Conservation (phyloP, 2,888 invertebrate genomes). For the Ornithoptera alexandrae region DNA sequence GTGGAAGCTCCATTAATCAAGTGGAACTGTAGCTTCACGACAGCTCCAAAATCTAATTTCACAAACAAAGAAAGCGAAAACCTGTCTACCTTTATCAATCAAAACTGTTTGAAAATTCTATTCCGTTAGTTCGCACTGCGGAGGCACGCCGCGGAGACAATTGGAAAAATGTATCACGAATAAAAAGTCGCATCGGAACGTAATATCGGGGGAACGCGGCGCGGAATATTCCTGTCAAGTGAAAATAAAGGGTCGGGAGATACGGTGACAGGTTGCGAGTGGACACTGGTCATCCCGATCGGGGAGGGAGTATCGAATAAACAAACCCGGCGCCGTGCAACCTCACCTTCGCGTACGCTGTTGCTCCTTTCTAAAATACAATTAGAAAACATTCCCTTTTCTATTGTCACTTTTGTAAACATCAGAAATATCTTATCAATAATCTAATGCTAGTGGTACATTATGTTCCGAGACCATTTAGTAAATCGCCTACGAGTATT, state of each 20-base stretch:
- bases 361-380: conserved; percentile 59
- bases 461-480: no score
- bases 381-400: conserved; percentile 42
- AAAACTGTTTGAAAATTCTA: conserved; percentile 78
- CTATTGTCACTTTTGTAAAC: no score
- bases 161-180: conserved; percentile 78
- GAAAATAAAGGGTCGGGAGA: conserved; percentile 77
- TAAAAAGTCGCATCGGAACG: conserved; percentile 77
- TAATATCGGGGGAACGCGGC: conserved; percentile 73
- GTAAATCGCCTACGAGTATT: no score
- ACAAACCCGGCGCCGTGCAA: conserved; percentile 71
- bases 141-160: conserved; percentile 69
- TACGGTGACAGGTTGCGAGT: conserved; percentile 75
- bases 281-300: conserved; percentile 73
- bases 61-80: conserved; percentile 78
- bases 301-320: conserved; percentile 71
- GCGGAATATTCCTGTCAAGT: conserved; percentile 77
- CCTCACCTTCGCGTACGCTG: conserved; percentile 62
- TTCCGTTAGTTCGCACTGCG: conserved; percentile 72
- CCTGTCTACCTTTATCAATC: conserved; percentile 79
- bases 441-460: no score
- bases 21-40: conserved; percentile 72
- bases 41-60: conserved; percentile 74
- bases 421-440: no score
- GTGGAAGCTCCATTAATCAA: conserved; percentile 75